Evolutionary conservation across 2,113 vertebrate genomes (phyloP), one percentile per base, ranked within the genome.

Genomic region (Hyperopisus bebe): DNA sequence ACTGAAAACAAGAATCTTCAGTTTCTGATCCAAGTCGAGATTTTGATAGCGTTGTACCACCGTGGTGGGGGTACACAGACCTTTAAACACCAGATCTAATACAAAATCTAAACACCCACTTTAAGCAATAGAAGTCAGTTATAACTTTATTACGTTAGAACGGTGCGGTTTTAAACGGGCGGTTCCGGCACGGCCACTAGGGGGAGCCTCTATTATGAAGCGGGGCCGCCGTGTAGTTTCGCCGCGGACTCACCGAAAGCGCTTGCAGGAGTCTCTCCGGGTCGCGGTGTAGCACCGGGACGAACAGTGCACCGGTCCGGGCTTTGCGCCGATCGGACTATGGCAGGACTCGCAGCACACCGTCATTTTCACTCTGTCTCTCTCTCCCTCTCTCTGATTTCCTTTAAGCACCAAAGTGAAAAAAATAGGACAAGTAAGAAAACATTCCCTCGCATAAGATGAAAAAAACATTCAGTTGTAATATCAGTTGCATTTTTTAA

Each of bases 291-390:
- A 62, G 48, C 89, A 90, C 58, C 92, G 92, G 27, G 91, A 90
- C 13, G 91, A 31, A 89, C 93, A 92, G 62, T 92, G 58, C 5
- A 42, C 50, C 88, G 90, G 91, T 80, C 82, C 92, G 27, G 0
- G 89, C 74, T 94, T 92, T 2, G 91, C 86, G 85, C 90, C 92
- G 19, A 95, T 90, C 0, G 94, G 94, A 92, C 94, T 90, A 91
- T 90, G 94, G 93, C 95, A 97, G 90, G 91, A 93, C 92, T 93
- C 94, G 93, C 96, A 96, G 93, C 96, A 95, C 91, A 95, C 90
- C 90, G 94, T 95, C 96, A 97, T 97, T 88, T 93, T 92, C 84
- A 89, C 19, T 90, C 48, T 80, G 48, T 47, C 58, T 11, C 51
- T 80, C 51, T 47, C 58, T 9, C 58, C 3, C 24, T 10, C 48